Percentiles rank a stretch among this genome's conserved stretches.
Conservation (phyloP, 2,888 invertebrate species). For the Stegophylla sp. region DNA sequence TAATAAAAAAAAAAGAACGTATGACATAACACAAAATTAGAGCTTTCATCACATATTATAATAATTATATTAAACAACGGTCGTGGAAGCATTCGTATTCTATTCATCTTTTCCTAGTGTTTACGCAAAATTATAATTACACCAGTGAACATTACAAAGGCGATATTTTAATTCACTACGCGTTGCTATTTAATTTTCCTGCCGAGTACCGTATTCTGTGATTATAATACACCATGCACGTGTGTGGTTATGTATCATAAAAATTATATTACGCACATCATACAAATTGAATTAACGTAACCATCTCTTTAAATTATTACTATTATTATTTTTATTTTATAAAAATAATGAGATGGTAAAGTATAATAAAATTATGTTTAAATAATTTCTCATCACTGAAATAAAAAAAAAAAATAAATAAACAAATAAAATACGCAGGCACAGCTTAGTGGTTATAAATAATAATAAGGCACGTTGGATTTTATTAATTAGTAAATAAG, state of each 20-base stretch:
- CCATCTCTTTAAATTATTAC: too few relatives aligned
- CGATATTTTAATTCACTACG: background rate
- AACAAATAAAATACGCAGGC: too few relatives aligned
- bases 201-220: background rate
- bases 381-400: too few relatives aligned
- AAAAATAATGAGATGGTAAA: too few relatives aligned
- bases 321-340: too few relatives aligned
- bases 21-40: background rate
- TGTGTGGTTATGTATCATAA: background rate
- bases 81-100: background rate
- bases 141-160: background rate
- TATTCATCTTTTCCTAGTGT: background rate
- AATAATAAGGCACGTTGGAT: too few relatives aligned
- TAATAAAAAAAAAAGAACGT: background rate
- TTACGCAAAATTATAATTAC: background rate
- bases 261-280: too few relatives aligned
- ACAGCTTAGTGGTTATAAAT: too few relatives aligned
- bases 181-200: background rate
- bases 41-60: background rate
- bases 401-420: too few relatives aligned
- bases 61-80: background rate
- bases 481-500: too few relatives aligned
- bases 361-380: too few relatives aligned
- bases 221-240: background rate
- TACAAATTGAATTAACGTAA: too few relatives aligned